Evolutionary conservation across 37 sponge, comb jelly and placozoan genomes (phyloP).

Genomic region (Aplysina aerophoba): DNA sequence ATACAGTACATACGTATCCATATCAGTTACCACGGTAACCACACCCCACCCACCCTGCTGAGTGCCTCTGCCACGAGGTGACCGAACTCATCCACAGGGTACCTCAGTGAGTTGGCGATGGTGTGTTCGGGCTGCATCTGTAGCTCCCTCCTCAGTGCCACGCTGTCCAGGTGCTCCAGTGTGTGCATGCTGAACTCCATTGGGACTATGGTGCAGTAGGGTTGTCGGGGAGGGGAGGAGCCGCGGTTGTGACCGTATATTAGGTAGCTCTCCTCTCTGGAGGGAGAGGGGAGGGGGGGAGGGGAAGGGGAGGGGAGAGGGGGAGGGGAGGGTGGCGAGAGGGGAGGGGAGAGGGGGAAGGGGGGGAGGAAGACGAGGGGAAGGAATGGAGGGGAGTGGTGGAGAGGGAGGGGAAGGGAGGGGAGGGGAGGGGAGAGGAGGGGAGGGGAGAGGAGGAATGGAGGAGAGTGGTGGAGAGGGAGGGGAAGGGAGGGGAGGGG

Average conservation of each 20-base stretch:
- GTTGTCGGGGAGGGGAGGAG: neutral
- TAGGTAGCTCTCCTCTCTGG: constrained; percentile 22
- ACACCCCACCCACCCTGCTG: constrained; percentile 42
- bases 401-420: too few relatives aligned
- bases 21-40: constrained; percentile 6
- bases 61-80: constrained; percentile 55
- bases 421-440: too few relatives aligned
- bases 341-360: too few relatives aligned
- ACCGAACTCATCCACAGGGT: constrained; percentile 65
- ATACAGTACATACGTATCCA: too few relatives aligned
- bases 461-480: too few relatives aligned
- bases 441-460: too few relatives aligned
- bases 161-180: constrained; percentile 73
- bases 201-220: constrained; percentile 46
- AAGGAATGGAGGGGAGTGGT: too few relatives aligned
- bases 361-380: too few relatives aligned
- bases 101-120: constrained; percentile 19
- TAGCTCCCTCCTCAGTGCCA: constrained; percentile 39
- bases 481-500: too few relatives aligned
- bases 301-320: neutral
- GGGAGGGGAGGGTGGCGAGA: too few relatives aligned
- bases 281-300: neutral
- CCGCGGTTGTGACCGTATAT: neutral
- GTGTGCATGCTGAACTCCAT: constrained; percentile 60
- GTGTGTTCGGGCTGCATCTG: constrained; percentile 47